Conservation (phyloP, 1,140 invertebrate species). For the Telenomus remus region DNA sequence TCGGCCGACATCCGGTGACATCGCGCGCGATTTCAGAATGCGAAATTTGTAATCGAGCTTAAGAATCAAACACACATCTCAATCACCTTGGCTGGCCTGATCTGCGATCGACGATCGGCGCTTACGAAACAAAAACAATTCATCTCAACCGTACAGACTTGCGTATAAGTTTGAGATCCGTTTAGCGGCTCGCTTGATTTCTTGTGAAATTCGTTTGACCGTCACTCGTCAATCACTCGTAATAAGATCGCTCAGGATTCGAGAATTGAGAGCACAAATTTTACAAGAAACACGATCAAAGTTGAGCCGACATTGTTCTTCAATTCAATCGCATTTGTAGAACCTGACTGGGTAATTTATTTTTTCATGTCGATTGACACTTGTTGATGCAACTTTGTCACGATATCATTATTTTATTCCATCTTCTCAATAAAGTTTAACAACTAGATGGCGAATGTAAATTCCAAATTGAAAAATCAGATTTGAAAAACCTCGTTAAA, state of each 20-base stretch:
- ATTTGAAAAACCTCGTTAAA: too few relatives aligned
- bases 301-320: background rate
- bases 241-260: constrained; percentile 25
- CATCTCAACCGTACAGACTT: constrained; percentile 55
- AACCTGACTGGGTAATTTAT: background rate
- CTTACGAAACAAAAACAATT: constrained; percentile 59
- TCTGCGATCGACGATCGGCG: constrained; percentile 46
- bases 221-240: constrained; percentile 38
- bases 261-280: constrained; percentile 20
- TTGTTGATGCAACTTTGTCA: too few relatives aligned
- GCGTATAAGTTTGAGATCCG: constrained; percentile 40
- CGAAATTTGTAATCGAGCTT: too few relatives aligned
- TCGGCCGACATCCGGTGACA: too few relatives aligned
- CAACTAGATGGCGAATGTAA: too few relatives aligned
- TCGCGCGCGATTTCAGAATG: too few relatives aligned
- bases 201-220: constrained; percentile 40
- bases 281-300: constrained; percentile 13
- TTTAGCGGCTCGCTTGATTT: constrained; percentile 31
- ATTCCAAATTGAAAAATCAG: too few relatives aligned
- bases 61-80: constrained; percentile 41
- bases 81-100: constrained; percentile 46
- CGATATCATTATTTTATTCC: too few relatives aligned
- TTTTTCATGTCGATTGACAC: background rate
- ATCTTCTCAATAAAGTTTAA: too few relatives aligned
- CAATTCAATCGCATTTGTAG: background rate